Evolutionary conservation across 2,113 vertebrate species (phyloP).

Genomic region (Donacobius atricapilla): DNA sequence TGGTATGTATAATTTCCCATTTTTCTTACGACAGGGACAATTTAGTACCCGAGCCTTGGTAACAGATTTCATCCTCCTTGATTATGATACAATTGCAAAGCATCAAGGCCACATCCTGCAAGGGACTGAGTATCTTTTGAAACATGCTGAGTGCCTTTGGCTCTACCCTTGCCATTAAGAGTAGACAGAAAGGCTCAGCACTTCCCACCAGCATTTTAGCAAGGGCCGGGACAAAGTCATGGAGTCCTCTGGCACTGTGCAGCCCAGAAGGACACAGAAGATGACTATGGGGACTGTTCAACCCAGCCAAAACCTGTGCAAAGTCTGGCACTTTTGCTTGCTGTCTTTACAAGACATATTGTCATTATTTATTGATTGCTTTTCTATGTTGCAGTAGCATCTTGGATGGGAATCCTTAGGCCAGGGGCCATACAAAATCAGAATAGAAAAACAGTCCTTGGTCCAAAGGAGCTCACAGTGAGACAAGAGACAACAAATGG

Average conservation of each 20-base stretch:
- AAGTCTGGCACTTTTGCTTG: neutral
- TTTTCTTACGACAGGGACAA: neutral
- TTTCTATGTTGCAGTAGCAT: neutral
- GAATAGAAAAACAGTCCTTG: neutral
- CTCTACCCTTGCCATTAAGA: neutral
- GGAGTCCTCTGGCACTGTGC: slow-evolving; percentile 23
- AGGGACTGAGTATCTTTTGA: neutral
- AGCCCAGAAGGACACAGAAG: neutral
- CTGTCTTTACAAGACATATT: neutral
- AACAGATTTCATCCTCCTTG: neutral
- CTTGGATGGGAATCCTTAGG: neutral
- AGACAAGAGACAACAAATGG: neutral
- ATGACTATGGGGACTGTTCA: neutral
- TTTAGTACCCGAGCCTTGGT: neutral
- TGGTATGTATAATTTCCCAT: neutral
- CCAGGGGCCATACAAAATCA: neutral
- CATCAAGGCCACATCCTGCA: neutral
- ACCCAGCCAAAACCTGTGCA: neutral
- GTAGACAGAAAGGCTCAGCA: neutral
- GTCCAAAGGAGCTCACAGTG: neutral
- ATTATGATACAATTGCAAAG: neutral
- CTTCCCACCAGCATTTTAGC: neutral
- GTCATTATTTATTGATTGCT: slow-evolving; percentile 1
- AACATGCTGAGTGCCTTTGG: neutral
- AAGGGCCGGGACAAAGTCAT: neutral